phyloP scores from a whole-genome alignment of 2,888 invertebrate species.

The Syrista parreyssii region DNA sequence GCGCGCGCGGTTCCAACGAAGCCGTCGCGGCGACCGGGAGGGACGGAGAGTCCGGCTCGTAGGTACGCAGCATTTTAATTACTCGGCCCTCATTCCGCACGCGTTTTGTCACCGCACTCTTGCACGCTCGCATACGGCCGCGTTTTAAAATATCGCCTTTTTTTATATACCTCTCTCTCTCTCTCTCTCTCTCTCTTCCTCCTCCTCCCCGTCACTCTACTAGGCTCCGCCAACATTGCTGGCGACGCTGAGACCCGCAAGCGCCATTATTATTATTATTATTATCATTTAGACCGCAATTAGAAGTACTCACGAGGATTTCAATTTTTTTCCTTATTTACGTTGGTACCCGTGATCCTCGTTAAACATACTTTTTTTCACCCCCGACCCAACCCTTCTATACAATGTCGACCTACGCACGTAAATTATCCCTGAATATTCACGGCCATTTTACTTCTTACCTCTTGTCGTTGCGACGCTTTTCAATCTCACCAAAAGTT shows the following conservation, averaged over 20 bases:
- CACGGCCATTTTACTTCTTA: not conserved
- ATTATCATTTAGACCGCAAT: not conserved
- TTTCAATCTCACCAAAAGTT: not conserved
- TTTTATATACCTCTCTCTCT: slow-evolving; percentile 1
- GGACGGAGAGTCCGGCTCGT: slow-evolving; percentile 18
- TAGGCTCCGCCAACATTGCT: not conserved
- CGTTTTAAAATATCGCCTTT: slow-evolving; percentile 18
- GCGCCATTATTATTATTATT: not conserved
- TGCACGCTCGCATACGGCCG: slow-evolving; percentile 19
- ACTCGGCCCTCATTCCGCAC: slow-evolving; percentile 21
- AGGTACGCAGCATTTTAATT: slow-evolving; percentile 36
- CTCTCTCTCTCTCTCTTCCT: not conserved
- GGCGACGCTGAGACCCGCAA: not conserved
- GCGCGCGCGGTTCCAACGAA: slow-evolving; percentile 5
- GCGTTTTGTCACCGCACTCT: slow-evolving; percentile 14
- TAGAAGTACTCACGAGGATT: not conserved
- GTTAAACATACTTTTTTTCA: not conserved
- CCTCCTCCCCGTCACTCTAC: slow-evolving; percentile 13
- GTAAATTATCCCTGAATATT: not conserved
- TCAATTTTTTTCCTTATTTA: not conserved
- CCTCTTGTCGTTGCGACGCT: not conserved
- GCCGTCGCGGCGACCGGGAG: not conserved
- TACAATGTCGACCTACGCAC: not conserved
- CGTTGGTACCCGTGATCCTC: not conserved
- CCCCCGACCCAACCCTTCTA: too few relatives aligned